phyloP scores from a whole-genome alignment of 2,113 vertebrate genomes.

The Anolis carolinensis region DNA sequence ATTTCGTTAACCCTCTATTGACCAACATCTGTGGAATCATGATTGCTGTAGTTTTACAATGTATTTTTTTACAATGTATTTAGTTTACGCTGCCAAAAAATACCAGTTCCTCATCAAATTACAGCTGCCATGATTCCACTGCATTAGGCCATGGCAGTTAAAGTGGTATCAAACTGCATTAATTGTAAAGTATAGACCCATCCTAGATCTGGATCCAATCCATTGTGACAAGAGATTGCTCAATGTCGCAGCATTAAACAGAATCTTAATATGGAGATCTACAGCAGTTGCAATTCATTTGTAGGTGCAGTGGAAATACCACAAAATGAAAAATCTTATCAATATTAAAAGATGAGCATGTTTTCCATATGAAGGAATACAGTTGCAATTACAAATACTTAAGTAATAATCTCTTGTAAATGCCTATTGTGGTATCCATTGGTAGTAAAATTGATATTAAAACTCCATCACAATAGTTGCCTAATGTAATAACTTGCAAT shows the following conservation, averaged over 20 bases:
- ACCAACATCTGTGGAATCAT: no score
- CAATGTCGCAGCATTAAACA: background rate
- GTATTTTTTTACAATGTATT: no score
- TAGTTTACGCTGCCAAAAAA: no score
- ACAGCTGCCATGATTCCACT: no score
- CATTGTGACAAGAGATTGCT: background rate
- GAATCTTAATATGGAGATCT: background rate
- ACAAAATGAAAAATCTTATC: background rate
- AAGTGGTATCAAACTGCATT: no score
- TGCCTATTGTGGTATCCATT: conserved; percentile 20
- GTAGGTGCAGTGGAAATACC: background rate
- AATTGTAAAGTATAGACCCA: no score
- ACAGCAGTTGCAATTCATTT: background rate
- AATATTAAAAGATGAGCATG: background rate
- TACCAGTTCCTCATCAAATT: no score
- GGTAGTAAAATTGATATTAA: conserved; percentile 35
- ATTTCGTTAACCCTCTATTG: no score
- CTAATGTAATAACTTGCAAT: conserved; percentile 32
- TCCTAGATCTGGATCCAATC: background rate
- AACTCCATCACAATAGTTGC: background rate
- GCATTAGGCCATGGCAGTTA: no score
- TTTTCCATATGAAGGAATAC: conserved; percentile 35
- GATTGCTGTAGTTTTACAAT: no score
- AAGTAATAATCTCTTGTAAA: conserved; percentile 51
- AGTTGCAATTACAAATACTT: conserved; percentile 27